Percentiles rank a stretch among this genome's conserved stretches.
Evolutionary conservation across 2,113 vertebrate genomes (phyloP).

Genomic region (Talpa occidentalis): DNA sequence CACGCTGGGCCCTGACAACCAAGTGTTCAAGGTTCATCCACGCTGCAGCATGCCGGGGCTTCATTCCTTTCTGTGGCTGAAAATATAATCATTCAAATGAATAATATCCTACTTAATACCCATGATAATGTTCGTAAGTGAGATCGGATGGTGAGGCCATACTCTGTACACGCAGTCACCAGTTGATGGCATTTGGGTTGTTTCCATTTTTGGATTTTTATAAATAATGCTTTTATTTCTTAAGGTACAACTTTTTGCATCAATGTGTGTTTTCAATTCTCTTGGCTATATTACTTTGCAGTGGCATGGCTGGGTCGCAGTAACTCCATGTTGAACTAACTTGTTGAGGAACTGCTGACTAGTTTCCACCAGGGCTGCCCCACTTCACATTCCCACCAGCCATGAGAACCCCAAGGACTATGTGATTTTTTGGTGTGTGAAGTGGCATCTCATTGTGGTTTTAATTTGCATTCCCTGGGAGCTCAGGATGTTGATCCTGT

Average conservation of each 20-base stretch:
- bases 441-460: not conserved
- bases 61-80: not conserved
- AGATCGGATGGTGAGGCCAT: too few species aligned
- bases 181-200: not conserved
- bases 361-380: not conserved
- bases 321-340: not conserved
- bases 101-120: too few species aligned
- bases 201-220: not conserved
- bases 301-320: not conserved
- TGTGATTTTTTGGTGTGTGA: not conserved
- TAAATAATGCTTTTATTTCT: not conserved
- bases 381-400: not conserved
- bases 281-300: not conserved
- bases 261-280: not conserved
- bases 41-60: not conserved
- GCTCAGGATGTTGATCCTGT: not conserved
- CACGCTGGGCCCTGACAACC: not conserved
- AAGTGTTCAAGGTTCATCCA: not conserved
- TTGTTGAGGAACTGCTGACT: not conserved
- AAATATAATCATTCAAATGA: not conserved
- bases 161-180: not conserved
- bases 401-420: not conserved
- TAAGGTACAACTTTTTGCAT: not conserved
- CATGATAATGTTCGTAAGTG: too few species aligned
- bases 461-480: constrained; percentile 6